These are phyloP conservation scores for Tiliacea citrago DNA, from an alignment of 2,888 invertebrate species.

Conservation along the genomic window DNA sequence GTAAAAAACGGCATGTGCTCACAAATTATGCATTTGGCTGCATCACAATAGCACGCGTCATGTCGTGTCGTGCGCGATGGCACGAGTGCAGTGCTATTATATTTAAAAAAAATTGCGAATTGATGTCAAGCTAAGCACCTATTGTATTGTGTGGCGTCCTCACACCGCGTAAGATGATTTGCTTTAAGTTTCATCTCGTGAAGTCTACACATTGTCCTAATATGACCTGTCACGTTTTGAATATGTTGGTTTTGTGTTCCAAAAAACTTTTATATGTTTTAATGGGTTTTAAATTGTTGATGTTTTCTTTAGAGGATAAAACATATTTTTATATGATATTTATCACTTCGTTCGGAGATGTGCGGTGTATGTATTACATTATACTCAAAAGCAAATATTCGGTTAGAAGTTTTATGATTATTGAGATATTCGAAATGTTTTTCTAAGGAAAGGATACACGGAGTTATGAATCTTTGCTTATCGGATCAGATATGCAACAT, in stretches of 20 bases:
- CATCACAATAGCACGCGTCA: slow-evolving; percentile 84
- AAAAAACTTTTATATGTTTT: slow-evolving; percentile 43
- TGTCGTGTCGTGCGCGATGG: slow-evolving; percentile 68
- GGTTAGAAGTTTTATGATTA: slow-evolving; percentile 38
- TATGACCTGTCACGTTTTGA: slow-evolving; percentile 56
- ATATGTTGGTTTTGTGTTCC: slow-evolving; percentile 43
- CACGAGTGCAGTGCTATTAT: slow-evolving; percentile 81
- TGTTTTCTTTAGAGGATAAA: slow-evolving; percentile 13
- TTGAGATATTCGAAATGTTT: slow-evolving; percentile 49
- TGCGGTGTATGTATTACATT: slow-evolving; percentile 16
- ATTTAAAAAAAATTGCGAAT: slow-evolving; percentile 82
- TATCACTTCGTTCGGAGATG: slow-evolving; percentile 6
- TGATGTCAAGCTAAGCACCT: slow-evolving; percentile 82
- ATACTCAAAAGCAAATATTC: slow-evolving; percentile 36
- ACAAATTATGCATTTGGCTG: slow-evolving; percentile 89
- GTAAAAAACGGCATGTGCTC: slow-evolving; percentile 88
- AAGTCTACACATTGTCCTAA: slow-evolving; percentile 45
- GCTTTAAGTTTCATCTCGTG: slow-evolving; percentile 60
- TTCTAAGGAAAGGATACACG: slow-evolving; percentile 57
- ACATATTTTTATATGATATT: slow-evolving; percentile 8
- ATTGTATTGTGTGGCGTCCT: slow-evolving; percentile 79
- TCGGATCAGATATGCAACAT: slow-evolving; percentile 68
- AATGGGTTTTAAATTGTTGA: slow-evolving; percentile 37
- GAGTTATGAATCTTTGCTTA: slow-evolving; percentile 60
- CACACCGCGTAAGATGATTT: slow-evolving; percentile 74